Evolutionary conservation across 2,888 invertebrate genomes (phyloP).

Genomic region (Yponomeuta evonymella): DNA sequence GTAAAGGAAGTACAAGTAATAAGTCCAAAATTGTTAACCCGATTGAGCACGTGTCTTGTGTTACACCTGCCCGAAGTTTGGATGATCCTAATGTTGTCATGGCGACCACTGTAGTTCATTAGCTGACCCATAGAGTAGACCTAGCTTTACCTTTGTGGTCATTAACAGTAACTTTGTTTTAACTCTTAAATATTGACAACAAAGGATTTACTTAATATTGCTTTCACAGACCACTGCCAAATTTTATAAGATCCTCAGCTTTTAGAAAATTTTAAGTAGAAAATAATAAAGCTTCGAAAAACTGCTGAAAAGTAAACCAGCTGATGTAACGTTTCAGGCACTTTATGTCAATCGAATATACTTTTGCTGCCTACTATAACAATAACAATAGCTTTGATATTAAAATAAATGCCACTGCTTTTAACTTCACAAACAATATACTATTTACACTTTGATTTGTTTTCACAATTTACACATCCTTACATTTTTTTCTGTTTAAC

Average conservation of each 20-base stretch:
- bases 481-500: neutral
- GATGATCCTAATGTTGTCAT: constrained; percentile 56
- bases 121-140: constrained; percentile 36
- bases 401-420: constrained; percentile 1
- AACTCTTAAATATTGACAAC: constrained; percentile 38
- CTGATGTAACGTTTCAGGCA: neutral
- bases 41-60: constrained; percentile 71
- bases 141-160: constrained; percentile 32
- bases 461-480: neutral
- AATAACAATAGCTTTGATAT: neutral
- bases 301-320: neutral
- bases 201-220: constrained; percentile 34
- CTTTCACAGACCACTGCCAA: constrained; percentile 53
- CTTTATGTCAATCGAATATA: neutral
- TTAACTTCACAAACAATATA: neutral
- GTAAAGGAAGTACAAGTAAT: constrained; percentile 74
- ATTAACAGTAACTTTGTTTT: constrained; percentile 24
- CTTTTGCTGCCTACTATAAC: neutral
- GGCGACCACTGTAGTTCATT: constrained; percentile 52
- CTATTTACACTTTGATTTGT: neutral
- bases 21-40: constrained; percentile 62
- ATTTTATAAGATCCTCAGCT: constrained; percentile 37
- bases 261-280: constrained; percentile 39
- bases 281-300: constrained; percentile 25
- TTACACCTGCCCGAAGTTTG: constrained; percentile 48